Base-by-base conservation (phyloP, 2,888 invertebrate species). In the Aphidius colemani region DNA sequence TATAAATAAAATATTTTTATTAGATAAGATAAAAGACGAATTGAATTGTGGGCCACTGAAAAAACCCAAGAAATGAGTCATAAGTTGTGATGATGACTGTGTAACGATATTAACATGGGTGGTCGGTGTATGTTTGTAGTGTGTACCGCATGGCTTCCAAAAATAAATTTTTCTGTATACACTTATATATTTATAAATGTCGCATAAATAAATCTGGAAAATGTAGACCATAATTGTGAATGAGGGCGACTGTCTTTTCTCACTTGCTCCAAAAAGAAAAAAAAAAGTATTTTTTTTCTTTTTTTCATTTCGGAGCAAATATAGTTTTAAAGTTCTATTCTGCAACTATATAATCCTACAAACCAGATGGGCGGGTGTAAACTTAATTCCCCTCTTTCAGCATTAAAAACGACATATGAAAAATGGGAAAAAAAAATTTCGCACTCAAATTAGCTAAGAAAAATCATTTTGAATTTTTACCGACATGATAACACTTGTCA, bases 41-140 rank as follows among this genome's bases (percentile, higher is more conserved):
- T 57, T 18, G 39, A 56, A 49, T 53, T 44, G 7, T 13, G 13
- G 13, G 30, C 30, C 30, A 30, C 58, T 59, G 48, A 53, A 39
- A 30, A 30, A 30, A 30, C 30, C 30, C 30, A 30, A 67, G 64
- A 63, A 53, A 67, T 69, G 68, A 66, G 65, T 70, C 69, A 70
- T 66, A 67, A 67, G 67, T 70, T 69, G 67, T 59, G 64, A 61
- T 62, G 66, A 61, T 62, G 64, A 63, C 62, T 63, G 64, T 63
- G 57, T 64, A 65, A 64, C 65, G 53, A 9, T 53, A 53, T 61
- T 61, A 58, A 58, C 51, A 65, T 56, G 61, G 61, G 61, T 64
- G 63, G 60, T 50, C 59, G 43, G 49, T 40, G 30, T 30, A 49
- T 18, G 46, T 43, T 39, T 55, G 57, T 51, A 53, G 51, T 55